Evolutionary conservation across 2,888 invertebrate genomes (phyloP).

Genomic region (Coecobrya sp.): DNA sequence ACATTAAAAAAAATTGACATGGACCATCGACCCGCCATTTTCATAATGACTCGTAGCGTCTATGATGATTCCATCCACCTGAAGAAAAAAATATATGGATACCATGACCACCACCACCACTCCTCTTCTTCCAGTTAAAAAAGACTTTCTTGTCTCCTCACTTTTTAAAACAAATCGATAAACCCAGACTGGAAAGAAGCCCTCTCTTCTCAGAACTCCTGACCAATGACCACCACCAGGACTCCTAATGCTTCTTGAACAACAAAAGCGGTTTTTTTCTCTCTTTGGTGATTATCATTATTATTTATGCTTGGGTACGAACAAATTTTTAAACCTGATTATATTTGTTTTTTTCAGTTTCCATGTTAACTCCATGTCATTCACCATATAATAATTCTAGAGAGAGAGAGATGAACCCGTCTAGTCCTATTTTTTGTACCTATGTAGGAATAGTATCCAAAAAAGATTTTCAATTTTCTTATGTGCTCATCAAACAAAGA

Average conservation of each 20-base stretch:
- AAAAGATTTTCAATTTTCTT: no score
- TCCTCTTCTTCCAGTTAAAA: conserved; percentile 45
- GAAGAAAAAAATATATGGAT: no score
- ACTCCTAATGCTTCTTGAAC: neutral
- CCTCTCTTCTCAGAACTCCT: conserved; percentile 17
- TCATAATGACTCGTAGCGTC: no score
- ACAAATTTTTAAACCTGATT: neutral
- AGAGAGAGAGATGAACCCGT: no score
- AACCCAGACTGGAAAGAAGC: neutral
- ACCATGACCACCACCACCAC: neutral
- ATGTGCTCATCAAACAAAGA: no score
- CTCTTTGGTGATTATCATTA: neutral
- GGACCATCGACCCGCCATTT: conserved; percentile 12
- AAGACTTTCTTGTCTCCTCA: no score
- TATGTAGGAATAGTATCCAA: no score
- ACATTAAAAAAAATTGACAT: conserved; percentile 23
- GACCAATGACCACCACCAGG: conserved; percentile 31
- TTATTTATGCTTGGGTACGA: neutral
- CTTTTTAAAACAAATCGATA: neutral
- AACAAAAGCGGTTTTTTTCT: no score
- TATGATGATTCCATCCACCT: no score
- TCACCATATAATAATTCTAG: no score
- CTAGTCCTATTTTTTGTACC: no score
- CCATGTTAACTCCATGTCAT: neutral
- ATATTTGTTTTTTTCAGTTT: neutral